Conservation (phyloP, 2,113 vertebrate genomes). For the Lophius piscatorius region DNA sequence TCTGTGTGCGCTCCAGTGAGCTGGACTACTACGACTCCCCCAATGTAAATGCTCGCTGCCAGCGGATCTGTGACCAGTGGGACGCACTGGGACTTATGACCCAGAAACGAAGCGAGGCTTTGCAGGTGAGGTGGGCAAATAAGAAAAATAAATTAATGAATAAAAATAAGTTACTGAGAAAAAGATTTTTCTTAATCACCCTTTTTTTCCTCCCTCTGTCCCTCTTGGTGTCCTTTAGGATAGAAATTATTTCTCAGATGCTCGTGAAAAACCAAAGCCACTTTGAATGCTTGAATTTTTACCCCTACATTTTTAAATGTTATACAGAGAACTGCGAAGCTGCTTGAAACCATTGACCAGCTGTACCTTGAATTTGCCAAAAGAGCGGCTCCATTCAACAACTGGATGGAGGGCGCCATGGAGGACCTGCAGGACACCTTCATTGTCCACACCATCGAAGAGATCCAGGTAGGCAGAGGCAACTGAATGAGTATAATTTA, state of each 20-base stretch:
- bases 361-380: conserved; percentile 98
- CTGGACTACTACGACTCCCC: conserved; percentile 98
- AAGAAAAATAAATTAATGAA: background rate
- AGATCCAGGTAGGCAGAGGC: conserved; percentile 89
- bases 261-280: too few relatives aligned
- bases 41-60: conserved; percentile 95
- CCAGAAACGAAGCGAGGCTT: conserved; percentile 94
- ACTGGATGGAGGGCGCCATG: conserved; percentile 99
- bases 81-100: conserved; percentile 91
- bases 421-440: conserved; percentile 98
- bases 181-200: conserved; percentile 4
- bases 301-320: too few relatives aligned
- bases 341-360: conserved; percentile 97
- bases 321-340: conserved; percentile 92
- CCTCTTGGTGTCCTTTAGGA: background rate
- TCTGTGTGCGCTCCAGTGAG: conserved; percentile 82
- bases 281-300: background rate
- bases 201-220: background rate
- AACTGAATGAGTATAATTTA: too few relatives aligned
- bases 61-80: conserved; percentile 98
- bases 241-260: too few relatives aligned
- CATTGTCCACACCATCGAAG: conserved; percentile 98
- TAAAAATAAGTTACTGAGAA: background rate
- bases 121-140: conserved; percentile 85
- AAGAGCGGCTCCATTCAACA: conserved; percentile 97